These are phyloP conservation scores for Coregonus suidteri DNA, from an alignment of 2,797 vertebrate genomes.

Conservation along the genomic window DNA sequence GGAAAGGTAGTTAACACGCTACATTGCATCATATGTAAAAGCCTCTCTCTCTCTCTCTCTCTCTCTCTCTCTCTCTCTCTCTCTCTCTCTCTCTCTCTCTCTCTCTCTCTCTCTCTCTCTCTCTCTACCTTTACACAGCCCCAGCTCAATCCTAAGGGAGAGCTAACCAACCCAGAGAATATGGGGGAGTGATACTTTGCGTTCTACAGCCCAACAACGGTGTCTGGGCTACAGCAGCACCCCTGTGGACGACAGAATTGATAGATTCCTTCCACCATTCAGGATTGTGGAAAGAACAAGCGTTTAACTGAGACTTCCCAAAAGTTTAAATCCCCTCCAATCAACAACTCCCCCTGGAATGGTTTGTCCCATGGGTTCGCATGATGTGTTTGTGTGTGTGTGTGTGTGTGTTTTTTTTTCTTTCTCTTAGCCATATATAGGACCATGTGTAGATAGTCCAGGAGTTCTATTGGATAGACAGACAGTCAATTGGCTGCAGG, in stretches of 20 bases:
- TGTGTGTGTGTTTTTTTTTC: constrained; percentile 44
- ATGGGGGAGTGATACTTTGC: background rate
- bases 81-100: constrained; percentile 10
- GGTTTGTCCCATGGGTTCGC: constrained; percentile 85
- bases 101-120: constrained; percentile 7
- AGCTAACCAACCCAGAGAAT: constrained; percentile 26
- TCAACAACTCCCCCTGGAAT: constrained; percentile 76
- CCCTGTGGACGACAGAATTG: background rate
- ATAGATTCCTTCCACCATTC: constrained; percentile 7
- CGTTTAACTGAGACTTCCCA: constrained; percentile 64
- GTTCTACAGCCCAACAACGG: background rate
- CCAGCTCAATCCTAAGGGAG: constrained; percentile 13
- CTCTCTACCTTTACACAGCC: constrained; percentile 29
- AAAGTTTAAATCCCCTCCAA: constrained; percentile 71
- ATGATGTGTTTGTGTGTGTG: constrained; percentile 70
- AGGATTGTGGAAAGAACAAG: constrained; percentile 36
- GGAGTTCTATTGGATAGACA: constrained; percentile 59
- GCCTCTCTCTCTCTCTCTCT: constrained; percentile 7
- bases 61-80: constrained; percentile 16
- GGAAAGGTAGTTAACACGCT: constrained; percentile 31
- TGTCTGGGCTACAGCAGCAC: constrained; percentile 3
- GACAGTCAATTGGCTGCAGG: constrained; percentile 60
- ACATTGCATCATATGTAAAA: constrained; percentile 13
- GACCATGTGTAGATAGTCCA: constrained; percentile 76
- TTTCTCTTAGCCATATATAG: constrained; percentile 91